A percentile compares a stretch with the other conserved stretches of the same genome.
Evolutionary conservation across 2,888 invertebrate species (phyloP).

Genomic region (Yponomeuta sedellus): DNA sequence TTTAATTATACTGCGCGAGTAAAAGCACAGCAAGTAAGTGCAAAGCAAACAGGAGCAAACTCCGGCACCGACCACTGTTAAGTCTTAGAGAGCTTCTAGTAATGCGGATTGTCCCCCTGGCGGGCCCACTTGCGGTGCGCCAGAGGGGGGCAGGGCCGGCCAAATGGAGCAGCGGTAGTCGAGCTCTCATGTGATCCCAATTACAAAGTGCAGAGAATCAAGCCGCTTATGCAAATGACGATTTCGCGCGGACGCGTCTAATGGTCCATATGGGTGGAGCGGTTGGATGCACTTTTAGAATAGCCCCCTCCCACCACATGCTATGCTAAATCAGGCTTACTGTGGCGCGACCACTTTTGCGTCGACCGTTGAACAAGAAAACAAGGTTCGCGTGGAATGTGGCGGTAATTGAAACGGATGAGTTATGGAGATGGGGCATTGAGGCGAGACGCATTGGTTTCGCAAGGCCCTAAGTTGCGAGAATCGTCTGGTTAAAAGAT

Average conservation of each 20-base stretch:
- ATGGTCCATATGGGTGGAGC: conserved; percentile 56
- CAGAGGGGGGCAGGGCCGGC: conserved; percentile 32
- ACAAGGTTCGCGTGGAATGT: conserved; percentile 3
- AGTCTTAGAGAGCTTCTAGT: neutral
- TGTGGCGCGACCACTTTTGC: conserved; percentile 16
- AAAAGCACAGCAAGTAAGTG: conserved; percentile 66
- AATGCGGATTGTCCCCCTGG: conserved; percentile 20
- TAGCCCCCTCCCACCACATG: conserved; percentile 16
- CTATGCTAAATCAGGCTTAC: conserved; percentile 17
- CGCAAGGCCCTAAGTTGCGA: no score
- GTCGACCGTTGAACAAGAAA: conserved; percentile 9
- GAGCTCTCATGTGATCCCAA: conserved; percentile 62
- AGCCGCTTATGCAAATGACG: conserved; percentile 76
- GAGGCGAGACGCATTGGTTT: no score
- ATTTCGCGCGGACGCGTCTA: conserved; percentile 72
- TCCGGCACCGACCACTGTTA: conserved; percentile 35
- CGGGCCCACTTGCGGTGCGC: conserved; percentile 25
- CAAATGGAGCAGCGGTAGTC: conserved; percentile 41
- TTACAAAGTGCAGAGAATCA: conserved; percentile 70
- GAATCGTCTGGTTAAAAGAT: no score
- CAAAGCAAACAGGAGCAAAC: conserved; percentile 66
- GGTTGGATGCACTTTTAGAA: conserved; percentile 61
- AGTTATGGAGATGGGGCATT: neutral
- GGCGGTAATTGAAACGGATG: conserved; percentile 3
- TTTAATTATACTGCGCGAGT: conserved; percentile 73